Base-by-base conservation (phyloP, 2,888 invertebrate species). In the Notocelia uddmanniana region DNA sequence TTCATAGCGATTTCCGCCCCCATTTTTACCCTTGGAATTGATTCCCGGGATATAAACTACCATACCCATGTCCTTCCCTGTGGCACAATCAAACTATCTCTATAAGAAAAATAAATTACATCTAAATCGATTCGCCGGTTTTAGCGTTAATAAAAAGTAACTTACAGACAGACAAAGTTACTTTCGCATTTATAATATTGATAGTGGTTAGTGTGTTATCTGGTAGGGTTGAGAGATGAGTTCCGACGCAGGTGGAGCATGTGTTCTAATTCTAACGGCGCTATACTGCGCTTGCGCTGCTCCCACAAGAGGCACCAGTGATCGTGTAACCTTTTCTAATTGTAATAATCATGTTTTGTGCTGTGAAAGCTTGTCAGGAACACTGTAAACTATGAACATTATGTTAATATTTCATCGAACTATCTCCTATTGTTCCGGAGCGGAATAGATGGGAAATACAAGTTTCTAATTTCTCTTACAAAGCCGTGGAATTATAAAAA, bases 401-500 rank as follows among this genome's bases (percentile, higher is more conserved):
- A 75, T 70, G 70, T 68, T 69, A 52, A 72, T 71, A 75, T 77
- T 79, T 77, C 78, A 78, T 78, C 48, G 72, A 55, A 74, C 74
- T 74, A 77, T 79, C 73, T 75, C 81, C 73, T 57, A 82, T 86
- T 85, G 85, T 86, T 81, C 75, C 76, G 70, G 73, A 76, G 76
- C 75, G 73, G 76, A 81, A 78, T 79, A 77, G 76, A 79, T 81
- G 81, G 77, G 84, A 84, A 87, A 83, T 79, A 80, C 77, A 72
- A 78, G 76, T 88, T 88, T 87, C 87, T 85, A 85, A 81, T 80
- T 79, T 77, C 79, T 83, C 78, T 81, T 81, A 85, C 75, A 80
- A 77, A 80, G 77, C 78, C 83, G 81, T 83, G 84, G 83, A 83
- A 85, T 82, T 76, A 52, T 52, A 23, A 37, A 64, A 52, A 52